phyloP scores from a whole-genome alignment of 2,888 invertebrate species.

The Cheilosia vulpina region DNA sequence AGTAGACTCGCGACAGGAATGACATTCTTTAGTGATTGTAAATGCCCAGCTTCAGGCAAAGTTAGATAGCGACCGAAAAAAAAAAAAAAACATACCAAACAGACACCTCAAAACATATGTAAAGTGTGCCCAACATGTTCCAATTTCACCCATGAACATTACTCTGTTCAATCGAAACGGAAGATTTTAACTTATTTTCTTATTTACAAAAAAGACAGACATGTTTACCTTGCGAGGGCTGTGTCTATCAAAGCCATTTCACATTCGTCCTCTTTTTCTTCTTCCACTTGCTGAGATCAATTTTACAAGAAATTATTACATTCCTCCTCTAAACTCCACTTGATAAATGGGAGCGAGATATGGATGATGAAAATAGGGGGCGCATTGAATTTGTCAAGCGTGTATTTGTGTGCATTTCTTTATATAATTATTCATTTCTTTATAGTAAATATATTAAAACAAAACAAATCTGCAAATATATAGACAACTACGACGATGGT shows the following conservation, averaged over 20 bases:
- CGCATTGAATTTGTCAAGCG: slow-evolving; percentile 8
- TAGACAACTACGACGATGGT: slow-evolving; percentile 55
- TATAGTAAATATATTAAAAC: slow-evolving; percentile 41
- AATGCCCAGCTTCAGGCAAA: no score
- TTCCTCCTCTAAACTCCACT: slow-evolving; percentile 8
- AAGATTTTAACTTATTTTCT: no score
- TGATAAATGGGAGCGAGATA: neutral
- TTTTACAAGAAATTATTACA: slow-evolving; percentile 45
- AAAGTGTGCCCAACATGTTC: neutral
- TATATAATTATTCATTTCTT: slow-evolving; percentile 17
- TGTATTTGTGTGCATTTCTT: slow-evolving; percentile 18
- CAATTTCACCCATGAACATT: no score
- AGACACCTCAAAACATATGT: no score
- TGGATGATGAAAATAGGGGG: slow-evolving; percentile 26
- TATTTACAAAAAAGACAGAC: no score
- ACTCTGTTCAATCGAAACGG: no score
- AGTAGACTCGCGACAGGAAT: no score
- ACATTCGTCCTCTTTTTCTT: slow-evolving; percentile 9
- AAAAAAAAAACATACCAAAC: no score
- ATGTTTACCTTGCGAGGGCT: no score
- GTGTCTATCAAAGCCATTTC: slow-evolving; percentile 31
- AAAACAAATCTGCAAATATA: slow-evolving; percentile 54
- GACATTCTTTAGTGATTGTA: no score
- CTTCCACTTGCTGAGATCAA: slow-evolving; percentile 60
- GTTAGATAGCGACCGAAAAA: no score